Evolutionary conservation across 2,797 vertebrate genomes (phyloP).

Genomic region (Propithecus perrieri): DNA sequence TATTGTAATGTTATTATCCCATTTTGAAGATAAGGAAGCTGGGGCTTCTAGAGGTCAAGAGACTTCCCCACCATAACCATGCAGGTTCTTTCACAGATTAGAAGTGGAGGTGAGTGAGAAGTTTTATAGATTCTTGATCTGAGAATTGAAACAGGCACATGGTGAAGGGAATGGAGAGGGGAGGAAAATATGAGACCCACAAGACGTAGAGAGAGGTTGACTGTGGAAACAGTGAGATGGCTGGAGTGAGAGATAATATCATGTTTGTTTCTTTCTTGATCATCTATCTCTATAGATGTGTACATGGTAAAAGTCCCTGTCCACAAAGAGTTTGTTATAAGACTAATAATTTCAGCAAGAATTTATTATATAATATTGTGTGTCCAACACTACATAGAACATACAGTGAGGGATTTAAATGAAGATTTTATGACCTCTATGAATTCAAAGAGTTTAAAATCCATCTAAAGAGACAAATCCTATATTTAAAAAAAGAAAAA

Average conservation of each 20-base stretch:
- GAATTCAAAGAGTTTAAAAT: constrained; percentile 37
- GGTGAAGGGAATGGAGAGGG: neutral
- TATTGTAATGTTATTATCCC: neutral
- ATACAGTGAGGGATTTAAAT: neutral
- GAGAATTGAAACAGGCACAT: neutral
- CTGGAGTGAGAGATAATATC: neutral
- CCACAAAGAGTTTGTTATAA: neutral
- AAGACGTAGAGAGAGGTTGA: neutral
- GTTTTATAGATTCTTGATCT: neutral
- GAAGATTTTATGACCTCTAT: neutral
- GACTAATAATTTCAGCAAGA: neutral
- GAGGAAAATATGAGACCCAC: neutral
- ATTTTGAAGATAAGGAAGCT: neutral
- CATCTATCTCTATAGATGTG: neutral
- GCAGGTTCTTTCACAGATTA: constrained; percentile 10
- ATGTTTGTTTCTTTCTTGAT: neutral
- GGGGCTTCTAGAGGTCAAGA: neutral
- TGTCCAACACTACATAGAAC: neutral
- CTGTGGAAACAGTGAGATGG: neutral
- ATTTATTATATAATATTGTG: neutral
- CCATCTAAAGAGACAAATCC: neutral
- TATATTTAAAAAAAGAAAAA: neutral
- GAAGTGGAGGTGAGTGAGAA: neutral
- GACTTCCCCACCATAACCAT: neutral
- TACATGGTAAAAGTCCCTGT: neutral